Evolutionary conservation across 2,797 vertebrate species (phyloP).

Genomic region (Gouania willdenowi): DNA sequence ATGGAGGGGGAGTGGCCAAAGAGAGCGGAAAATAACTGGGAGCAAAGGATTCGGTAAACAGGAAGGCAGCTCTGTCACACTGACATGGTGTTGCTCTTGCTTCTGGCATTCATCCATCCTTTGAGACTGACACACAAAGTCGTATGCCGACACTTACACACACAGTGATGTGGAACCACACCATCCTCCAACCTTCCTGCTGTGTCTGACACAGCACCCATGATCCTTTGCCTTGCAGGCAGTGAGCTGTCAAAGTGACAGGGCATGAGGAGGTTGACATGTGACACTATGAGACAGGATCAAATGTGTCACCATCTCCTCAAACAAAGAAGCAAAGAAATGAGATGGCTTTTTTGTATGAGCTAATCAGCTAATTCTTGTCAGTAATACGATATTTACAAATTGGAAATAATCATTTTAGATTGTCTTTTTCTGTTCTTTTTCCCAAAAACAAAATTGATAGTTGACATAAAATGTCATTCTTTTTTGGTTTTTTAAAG

Average conservation of each 20-base stretch:
- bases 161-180: slow-evolving; percentile 31
- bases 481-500: too few species aligned
- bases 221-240: slow-evolving; percentile 73
- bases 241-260: slow-evolving; percentile 71
- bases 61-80: too few species aligned
- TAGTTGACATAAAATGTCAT: too few species aligned
- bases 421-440: too few species aligned
- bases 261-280: slow-evolving; percentile 66
- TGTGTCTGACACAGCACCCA: slow-evolving; percentile 66
- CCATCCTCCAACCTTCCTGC: slow-evolving; percentile 55
- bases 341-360: slow-evolving; percentile 38
- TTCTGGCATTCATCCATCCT: slow-evolving; percentile 67
- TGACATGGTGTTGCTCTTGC: slow-evolving; percentile 80
- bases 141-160: slow-evolving; percentile 10
- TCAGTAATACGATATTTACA: slow-evolving; percentile 9
- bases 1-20: too few species aligned
- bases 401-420: too few species aligned
- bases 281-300: slow-evolving; percentile 68
- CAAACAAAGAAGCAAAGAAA: slow-evolving; percentile 65
- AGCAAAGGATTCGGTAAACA: too few species aligned
- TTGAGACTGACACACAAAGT: slow-evolving; percentile 50
- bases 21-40: too few species aligned
- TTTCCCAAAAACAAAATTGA: too few species aligned
- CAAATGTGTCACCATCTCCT: slow-evolving; percentile 71
- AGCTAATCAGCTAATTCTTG: slow-evolving; percentile 36